Conservation (phyloP, 1,140 invertebrate genomes). For the Panulirus ornatus region DNA sequence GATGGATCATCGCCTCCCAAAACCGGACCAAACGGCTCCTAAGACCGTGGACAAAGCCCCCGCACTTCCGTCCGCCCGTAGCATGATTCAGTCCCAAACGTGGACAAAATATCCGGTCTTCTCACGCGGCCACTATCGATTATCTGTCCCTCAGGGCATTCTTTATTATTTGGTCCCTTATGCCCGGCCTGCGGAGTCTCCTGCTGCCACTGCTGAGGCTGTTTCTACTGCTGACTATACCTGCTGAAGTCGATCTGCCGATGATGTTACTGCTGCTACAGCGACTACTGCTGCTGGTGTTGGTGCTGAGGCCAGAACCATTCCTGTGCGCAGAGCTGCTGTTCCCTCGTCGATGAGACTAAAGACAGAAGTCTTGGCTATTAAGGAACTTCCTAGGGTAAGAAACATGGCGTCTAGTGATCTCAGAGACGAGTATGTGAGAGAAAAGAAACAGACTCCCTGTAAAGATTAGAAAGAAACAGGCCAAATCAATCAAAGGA, state of each 20-base stretch:
- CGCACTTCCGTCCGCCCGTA: not conserved
- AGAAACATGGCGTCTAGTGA: no score
- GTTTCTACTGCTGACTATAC: no score
- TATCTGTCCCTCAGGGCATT: conserved; percentile 45
- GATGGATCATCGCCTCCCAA: no score
- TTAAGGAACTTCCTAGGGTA: no score
- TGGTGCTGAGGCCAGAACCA: not conserved
- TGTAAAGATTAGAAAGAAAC: no score
- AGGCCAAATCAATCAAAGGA: no score
- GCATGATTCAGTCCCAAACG: conserved; percentile 32
- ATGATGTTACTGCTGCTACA: not conserved
- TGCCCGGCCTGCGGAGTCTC: not conserved
- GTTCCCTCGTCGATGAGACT: no score
- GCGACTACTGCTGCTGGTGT: not conserved
- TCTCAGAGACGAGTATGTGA: no score
- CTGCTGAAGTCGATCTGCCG: no score
- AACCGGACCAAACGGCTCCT: not conserved
- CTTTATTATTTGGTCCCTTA: conserved; percentile 39
- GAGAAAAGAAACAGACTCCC: no score
- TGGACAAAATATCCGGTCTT: conserved; percentile 45
- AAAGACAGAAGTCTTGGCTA: no score
- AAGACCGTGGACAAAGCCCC: not conserved
- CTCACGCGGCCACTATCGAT: conserved; percentile 42
- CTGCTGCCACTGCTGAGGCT: conserved; percentile 20
- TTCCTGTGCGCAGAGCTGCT: no score